Conservation (phyloP, 2,113 vertebrate genomes). For the Cephalopterus ornatus region DNA sequence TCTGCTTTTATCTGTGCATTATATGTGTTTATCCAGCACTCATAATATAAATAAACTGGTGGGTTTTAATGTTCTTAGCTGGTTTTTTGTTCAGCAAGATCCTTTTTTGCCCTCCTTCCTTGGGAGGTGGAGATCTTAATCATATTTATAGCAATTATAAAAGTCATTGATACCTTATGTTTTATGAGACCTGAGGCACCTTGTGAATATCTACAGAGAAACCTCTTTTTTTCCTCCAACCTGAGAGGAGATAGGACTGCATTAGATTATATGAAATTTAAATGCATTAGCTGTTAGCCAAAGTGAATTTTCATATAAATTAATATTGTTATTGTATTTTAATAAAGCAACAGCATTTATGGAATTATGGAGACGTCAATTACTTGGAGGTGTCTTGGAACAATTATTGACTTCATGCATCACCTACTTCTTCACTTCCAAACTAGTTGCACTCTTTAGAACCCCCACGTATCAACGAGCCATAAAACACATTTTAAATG, state of each 20-base stretch:
- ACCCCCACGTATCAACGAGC: constrained; percentile 2
- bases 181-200: background rate
- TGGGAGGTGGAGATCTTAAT: background rate
- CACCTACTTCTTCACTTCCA: constrained; percentile 45
- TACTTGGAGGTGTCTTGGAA: constrained; percentile 41
- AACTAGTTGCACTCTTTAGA: constrained; percentile 52
- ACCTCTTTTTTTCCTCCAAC: background rate
- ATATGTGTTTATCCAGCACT: background rate
- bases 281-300: constrained; percentile 46
- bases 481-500: constrained; percentile 25
- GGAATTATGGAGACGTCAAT: constrained; percentile 42
- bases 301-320: constrained; percentile 65
- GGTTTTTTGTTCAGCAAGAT: background rate
- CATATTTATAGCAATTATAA: background rate
- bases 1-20: background rate
- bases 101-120: background rate
- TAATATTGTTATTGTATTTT: constrained; percentile 62
- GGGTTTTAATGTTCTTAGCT: background rate
- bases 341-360: constrained; percentile 56
- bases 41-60: background rate
- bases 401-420: constrained; percentile 66
- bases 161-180: background rate
- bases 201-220: background rate
- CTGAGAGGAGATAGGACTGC: background rate
- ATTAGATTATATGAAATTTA: constrained; percentile 51